Percentiles rank a stretch among this genome's conserved stretches.
Conservation (phyloP, 2,113 vertebrate genomes). For the Macrotis lagotis region DNA sequence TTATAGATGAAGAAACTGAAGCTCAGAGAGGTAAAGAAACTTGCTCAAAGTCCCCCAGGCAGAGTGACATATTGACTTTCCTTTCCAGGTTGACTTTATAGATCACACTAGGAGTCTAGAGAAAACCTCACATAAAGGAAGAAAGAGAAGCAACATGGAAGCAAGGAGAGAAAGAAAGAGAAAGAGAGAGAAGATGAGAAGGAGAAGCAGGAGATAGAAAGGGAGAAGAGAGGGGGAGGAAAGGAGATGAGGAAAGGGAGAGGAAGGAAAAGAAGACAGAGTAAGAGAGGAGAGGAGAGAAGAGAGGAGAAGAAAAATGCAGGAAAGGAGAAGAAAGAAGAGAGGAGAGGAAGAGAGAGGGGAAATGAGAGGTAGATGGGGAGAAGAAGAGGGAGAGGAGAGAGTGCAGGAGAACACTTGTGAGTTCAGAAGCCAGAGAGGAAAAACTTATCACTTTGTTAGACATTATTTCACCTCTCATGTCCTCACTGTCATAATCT, state of each 20-base stretch:
- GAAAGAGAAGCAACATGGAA: background rate
- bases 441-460: constrained; percentile 41
- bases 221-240: background rate
- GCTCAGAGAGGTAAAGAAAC: background rate
- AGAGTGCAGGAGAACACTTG: background rate
- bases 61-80: background rate
- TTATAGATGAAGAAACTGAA: background rate
- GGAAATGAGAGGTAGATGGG: background rate
- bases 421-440: constrained; percentile 22
- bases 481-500: constrained; percentile 46
- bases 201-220: background rate
- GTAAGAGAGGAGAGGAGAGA: no score
- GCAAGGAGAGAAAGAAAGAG: constrained; percentile 13
- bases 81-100: background rate
- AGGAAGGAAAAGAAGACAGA: no score
- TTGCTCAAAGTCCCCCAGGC: background rate
- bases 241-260: background rate
- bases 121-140: background rate
- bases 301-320: fast-evolving
- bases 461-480: constrained; percentile 34
- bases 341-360: background rate
- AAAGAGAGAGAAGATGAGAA: background rate
- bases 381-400: no score
- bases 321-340: background rate
- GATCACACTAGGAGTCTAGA: background rate